These are phyloP conservation scores for Auanema sp. DNA, from an alignment of 2,888 invertebrate species.

Conservation along the genomic window DNA sequence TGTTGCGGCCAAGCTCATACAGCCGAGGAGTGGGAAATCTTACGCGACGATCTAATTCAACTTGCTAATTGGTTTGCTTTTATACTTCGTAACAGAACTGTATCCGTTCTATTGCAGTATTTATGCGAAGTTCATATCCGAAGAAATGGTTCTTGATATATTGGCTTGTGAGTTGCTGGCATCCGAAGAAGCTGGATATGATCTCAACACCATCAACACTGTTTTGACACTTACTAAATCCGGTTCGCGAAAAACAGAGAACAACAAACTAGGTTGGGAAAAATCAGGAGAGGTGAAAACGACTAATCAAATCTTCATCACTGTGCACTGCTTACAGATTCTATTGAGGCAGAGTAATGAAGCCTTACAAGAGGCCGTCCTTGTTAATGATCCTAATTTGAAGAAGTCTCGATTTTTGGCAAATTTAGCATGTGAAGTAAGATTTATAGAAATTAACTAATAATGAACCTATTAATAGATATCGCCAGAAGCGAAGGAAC, in stretches of 20 bases:
- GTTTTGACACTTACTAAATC: slow-evolving; percentile 24
- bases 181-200: slow-evolving; percentile 24
- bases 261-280: slow-evolving; percentile 5
- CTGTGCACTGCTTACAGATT: slow-evolving; percentile 7
- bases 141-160: slow-evolving; percentile 38
- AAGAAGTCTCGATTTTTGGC: slow-evolving; percentile 32
- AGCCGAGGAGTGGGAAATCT: slow-evolving; percentile 26
- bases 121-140: slow-evolving; percentile 31
- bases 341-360: slow-evolving; percentile 33
- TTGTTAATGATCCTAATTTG: slow-evolving; percentile 28
- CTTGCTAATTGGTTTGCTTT: slow-evolving; percentile 24
- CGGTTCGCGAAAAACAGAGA: slow-evolving; percentile 6
- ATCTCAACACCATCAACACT: slow-evolving; percentile 23
- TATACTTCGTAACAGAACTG: neutral
- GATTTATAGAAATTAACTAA: neutral
- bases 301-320: neutral
- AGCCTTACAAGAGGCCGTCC: slow-evolving; percentile 33
- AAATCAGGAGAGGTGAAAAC: slow-evolving; percentile 29
- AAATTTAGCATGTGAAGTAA: slow-evolving; percentile 17
- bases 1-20: slow-evolving; percentile 24
- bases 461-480: slow-evolving; percentile 13
- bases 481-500: slow-evolving; percentile 26
- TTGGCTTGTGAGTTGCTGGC: slow-evolving; percentile 35
- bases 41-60: slow-evolving; percentile 33
- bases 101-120: slow-evolving; percentile 24